Conservation (phyloP, 2,888 invertebrate genomes). For the Pomacea canaliculata region DNA sequence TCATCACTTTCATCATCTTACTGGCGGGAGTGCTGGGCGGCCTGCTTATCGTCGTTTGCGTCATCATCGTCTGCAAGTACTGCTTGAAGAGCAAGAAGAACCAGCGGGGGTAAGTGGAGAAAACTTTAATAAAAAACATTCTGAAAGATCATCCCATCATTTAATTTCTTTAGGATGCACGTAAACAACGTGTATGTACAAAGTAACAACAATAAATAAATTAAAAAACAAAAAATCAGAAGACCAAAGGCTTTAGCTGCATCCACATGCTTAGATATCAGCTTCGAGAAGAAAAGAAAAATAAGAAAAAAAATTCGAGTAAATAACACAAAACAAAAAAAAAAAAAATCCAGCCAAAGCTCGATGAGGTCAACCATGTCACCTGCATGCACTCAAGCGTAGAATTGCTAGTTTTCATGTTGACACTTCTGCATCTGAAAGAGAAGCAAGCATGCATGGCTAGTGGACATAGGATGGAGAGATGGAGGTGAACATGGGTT, state of each 20-base stretch:
- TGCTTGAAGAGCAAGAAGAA: conserved; percentile 65
- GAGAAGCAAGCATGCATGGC: too few species aligned
- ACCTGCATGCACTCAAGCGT: too few species aligned
- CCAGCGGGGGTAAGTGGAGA: conserved; percentile 44
- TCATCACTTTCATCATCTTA: conserved; percentile 68
- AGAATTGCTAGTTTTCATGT: too few species aligned
- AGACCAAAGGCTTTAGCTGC: neutral
- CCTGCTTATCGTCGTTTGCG: conserved; percentile 68
- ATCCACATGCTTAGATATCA: neutral
- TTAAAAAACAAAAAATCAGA: too few species aligned
- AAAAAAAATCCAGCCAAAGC: too few species aligned
- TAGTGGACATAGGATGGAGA: too few species aligned
- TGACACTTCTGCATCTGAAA: too few species aligned
- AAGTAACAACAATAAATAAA: too few species aligned
- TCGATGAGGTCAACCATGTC: too few species aligned
- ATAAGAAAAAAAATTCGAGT: too few species aligned
- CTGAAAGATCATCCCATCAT: neutral
- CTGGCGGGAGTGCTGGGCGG: conserved; percentile 70
- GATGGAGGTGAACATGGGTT: too few species aligned
- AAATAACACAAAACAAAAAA: too few species aligned
- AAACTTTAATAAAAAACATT: neutral
- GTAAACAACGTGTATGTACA: neutral
- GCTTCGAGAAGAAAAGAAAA: neutral
- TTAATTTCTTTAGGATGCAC: neutral
- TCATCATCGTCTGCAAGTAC: conserved; percentile 70